Percentiles rank a stretch among this genome's conserved stretches.
Evolutionary conservation across 2,888 invertebrate genomes (phyloP).

Genomic region (Kuschelorhynchus macadamiae): DNA sequence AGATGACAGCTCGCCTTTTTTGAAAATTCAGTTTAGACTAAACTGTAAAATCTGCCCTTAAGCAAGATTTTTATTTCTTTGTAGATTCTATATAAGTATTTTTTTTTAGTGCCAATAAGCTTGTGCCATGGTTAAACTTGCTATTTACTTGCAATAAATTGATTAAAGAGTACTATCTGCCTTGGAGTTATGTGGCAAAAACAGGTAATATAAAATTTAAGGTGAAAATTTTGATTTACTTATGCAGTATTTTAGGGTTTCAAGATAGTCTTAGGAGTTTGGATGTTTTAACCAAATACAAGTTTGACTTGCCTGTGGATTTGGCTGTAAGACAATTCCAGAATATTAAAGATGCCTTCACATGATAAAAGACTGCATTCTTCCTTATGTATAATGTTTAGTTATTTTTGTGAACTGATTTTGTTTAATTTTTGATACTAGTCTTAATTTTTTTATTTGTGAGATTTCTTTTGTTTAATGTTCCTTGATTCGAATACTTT

Average conservation of each 20-base stretch:
- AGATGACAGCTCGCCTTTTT: too few relatives aligned
- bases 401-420: background rate
- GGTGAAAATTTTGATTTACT: too few relatives aligned
- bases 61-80: too few relatives aligned
- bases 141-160: slow-evolving; percentile 89
- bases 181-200: slow-evolving; percentile 96
- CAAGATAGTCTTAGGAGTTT: slow-evolving; percentile 94
- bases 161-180: slow-evolving; percentile 84
- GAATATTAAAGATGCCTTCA: slow-evolving; percentile 97
- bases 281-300: slow-evolving; percentile 86
- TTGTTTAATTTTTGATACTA: slow-evolving; percentile 2
- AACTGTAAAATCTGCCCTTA: too few relatives aligned
- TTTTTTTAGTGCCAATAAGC: slow-evolving; percentile 82
- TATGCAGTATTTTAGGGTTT: slow-evolving; percentile 89
- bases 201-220: slow-evolving; percentile 75
- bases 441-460: background rate
- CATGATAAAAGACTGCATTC: slow-evolving; percentile 68
- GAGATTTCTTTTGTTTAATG: background rate
- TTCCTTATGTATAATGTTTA: slow-evolving; percentile 10
- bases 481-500: background rate
- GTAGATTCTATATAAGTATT: background rate
- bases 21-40: too few relatives aligned
- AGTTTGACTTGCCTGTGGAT: slow-evolving; percentile 96
- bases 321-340: slow-evolving; percentile 96
- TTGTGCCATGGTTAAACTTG: slow-evolving; percentile 94